Evolutionary conservation across 2,888 invertebrate genomes (phyloP).

Genomic region (Eupithecia centaureata): DNA sequence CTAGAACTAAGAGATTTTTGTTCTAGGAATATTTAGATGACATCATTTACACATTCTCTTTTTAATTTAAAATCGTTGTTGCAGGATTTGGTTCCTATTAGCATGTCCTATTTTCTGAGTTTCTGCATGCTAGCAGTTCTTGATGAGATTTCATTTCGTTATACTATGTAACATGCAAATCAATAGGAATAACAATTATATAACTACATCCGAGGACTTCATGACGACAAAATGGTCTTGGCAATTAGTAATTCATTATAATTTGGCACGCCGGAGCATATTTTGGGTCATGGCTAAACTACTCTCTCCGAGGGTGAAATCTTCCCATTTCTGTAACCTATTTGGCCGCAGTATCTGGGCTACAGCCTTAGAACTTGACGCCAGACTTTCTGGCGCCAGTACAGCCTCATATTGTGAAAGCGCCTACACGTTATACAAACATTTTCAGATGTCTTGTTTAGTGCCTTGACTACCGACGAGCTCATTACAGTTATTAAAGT

Average conservation of each 20-base stretch:
- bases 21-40: not conserved
- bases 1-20: not conserved
- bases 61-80: too few species aligned
- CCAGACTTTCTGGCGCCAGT: slow-evolving; percentile 76
- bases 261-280: not conserved
- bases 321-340: slow-evolving; percentile 53
- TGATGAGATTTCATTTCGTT: too few species aligned
- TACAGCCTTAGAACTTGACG: slow-evolving; percentile 53
- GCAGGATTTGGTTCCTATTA: not conserved
- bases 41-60: not conserved
- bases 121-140: too few species aligned
- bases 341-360: slow-evolving; percentile 57
- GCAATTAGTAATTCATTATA: not conserved
- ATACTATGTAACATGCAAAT: too few species aligned
- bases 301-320: slow-evolving; percentile 8
- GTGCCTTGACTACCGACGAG: slow-evolving; percentile 31
- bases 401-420: slow-evolving; percentile 54
- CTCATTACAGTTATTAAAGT: slow-evolving; percentile 30
- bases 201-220: not conserved
- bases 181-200: too few species aligned
- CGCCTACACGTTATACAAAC: slow-evolving; percentile 40
- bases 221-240: not conserved
- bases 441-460: slow-evolving; percentile 34
- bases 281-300: slow-evolving; percentile 7
- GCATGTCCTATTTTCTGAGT: not conserved